Base-by-base conservation (phyloP, 2,113 vertebrate genomes). In the Argyrosomus japonicus region DNA sequence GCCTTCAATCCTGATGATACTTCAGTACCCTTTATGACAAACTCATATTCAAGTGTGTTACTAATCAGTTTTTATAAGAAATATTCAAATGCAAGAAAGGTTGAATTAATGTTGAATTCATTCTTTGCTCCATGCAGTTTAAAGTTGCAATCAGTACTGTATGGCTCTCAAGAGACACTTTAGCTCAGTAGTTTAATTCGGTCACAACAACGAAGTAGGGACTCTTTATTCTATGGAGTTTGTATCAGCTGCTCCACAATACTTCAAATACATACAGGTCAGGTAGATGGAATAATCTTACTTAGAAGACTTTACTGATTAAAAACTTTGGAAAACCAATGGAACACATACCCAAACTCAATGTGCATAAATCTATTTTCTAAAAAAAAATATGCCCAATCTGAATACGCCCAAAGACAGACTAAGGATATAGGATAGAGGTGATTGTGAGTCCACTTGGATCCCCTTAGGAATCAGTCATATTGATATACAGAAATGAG, bases 81-180 rank as follows among this genome's bases (percentile, higher is more conserved):
- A 71, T 65, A 50, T 70, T 75, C 3, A 29, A 69, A 73, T 1
- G 4, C 21, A 61, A 47, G 36, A 65, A 58, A 54, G 5, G n/a
- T 5, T 79, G 0, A 18, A 18, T 25, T 36, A 45, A 25, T 68
- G 12, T 21, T 63, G 15, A 47, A 56, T 61, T 21, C 6, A 27
- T 68, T 43, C 47, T 79, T 10, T 76, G 40, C 51, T 73, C 23
- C 67, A 73, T 23, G 61, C 69, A 32, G 21, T 81, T 82, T 80
- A 71, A 82, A 82, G 82, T 58, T 81, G 74, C 80, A 83, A 58
- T 75, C 64, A 80, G 76, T 81, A 23, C 9, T 74, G 11, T 29
- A 36, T 17, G 29, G 40, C 53, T 45, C 50, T 54, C 15, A 4
- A 13, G 15, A 61, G 48, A 3, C 15, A 15, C 32, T 60, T 43